These are phyloP conservation scores for Litocranius walleri DNA, from an alignment of 2,113 vertebrate species.

Conservation along the genomic window DNA sequence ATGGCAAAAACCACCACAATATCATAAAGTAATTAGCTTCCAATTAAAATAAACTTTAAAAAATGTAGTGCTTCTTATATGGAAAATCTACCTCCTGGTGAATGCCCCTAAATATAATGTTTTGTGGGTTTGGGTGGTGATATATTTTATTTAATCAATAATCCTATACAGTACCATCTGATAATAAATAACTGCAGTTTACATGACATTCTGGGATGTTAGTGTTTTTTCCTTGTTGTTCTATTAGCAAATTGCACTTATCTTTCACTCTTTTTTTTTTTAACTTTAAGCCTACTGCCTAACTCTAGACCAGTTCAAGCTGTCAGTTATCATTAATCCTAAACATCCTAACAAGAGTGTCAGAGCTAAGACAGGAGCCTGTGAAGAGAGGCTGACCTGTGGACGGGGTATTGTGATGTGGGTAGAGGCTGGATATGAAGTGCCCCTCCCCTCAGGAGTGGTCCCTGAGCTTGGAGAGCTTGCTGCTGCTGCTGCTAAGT, in stretches of 20 bases:
- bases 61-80: neutral
- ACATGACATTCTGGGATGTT: neutral
- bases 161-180: neutral
- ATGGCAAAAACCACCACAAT: neutral
- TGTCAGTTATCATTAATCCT: neutral
- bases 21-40: neutral
- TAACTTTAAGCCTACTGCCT: neutral
- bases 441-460: neutral
- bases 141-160: constrained; percentile 41
- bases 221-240: constrained; percentile 20
- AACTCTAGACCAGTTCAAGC: constrained; percentile 16
- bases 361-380: neutral
- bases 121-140: neutral
- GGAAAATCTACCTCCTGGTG: neutral
- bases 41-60: neutral
- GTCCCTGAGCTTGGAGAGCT: neutral
- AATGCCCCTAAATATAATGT: neutral
- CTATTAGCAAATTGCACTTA: neutral
- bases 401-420: neutral
- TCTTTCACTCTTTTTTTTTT: neutral
- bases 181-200: constrained; percentile 29
- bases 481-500: too few species aligned
- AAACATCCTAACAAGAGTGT: neutral
- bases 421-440: neutral
- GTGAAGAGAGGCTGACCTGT: neutral